Percentiles rank a stretch among this genome's conserved stretches.
These are phyloP conservation scores for Troides helena DNA, from an alignment of 2,888 invertebrate species.

Conservation along the genomic window DNA sequence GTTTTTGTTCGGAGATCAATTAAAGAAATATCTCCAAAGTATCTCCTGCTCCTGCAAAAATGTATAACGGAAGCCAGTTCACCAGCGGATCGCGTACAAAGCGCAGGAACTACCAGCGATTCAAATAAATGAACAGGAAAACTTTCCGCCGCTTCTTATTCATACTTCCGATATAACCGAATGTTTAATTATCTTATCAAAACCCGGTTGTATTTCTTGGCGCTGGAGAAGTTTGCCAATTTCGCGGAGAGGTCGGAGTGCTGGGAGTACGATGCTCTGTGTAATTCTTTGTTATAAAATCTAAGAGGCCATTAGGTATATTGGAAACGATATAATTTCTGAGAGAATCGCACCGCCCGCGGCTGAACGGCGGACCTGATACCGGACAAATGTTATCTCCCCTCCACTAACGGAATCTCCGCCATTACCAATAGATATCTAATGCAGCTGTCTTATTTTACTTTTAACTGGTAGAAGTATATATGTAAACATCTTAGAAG, in stretches of 20 bases:
- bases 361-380: constrained; percentile 34
- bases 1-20: too few relatives aligned
- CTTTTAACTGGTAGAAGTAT: too few relatives aligned
- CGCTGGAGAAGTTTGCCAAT: constrained; percentile 40
- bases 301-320: constrained; percentile 46
- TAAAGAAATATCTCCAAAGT: too few relatives aligned
- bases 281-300: constrained; percentile 47
- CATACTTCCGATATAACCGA: constrained; percentile 9
- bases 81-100: too few relatives aligned
- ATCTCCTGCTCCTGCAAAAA: too few relatives aligned
- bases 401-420: constrained; percentile 17
- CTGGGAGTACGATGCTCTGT: constrained; percentile 36
- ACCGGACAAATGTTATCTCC: constrained; percentile 45
- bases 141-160: constrained; percentile 16
- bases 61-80: too few relatives aligned
- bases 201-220: constrained; percentile 31
- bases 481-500: too few relatives aligned
- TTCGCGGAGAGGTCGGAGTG: constrained; percentile 38
- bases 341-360: constrained; percentile 35
- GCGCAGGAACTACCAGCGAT: constrained; percentile 1
- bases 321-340: constrained; percentile 46
- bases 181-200: constrained; percentile 37
- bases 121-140: constrained; percentile 18
- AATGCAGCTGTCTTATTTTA: too few relatives aligned
- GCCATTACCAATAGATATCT: too few relatives aligned